A percentile compares a stretch with the other conserved stretches of the same genome.
phyloP scores from a whole-genome alignment of 2,888 invertebrate species.

The Dolomedes plantarius region DNA sequence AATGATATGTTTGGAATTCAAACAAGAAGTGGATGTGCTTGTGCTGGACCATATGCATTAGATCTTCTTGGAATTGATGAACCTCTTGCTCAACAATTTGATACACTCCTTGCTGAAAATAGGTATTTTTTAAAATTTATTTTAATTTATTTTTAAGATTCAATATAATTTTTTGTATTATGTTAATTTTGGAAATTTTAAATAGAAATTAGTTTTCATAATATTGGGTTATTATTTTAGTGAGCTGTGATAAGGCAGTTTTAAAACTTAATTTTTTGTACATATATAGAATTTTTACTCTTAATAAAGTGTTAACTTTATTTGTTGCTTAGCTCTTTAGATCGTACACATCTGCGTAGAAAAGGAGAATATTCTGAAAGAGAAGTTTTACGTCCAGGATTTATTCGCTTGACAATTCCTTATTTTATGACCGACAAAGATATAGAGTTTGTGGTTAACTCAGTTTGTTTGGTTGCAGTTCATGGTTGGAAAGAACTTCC shows the following conservation, averaged over 20 bases:
- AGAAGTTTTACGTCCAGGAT: slow-evolving; percentile 90
- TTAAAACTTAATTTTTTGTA: too few relatives aligned
- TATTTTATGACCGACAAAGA: slow-evolving; percentile 89
- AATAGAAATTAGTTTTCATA: too few relatives aligned
- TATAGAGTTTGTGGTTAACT: slow-evolving; percentile 88
- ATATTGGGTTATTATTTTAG: too few relatives aligned
- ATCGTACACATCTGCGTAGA: slow-evolving; percentile 79
- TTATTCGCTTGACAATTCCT: slow-evolving; percentile 89
- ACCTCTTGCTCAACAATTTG: slow-evolving; percentile 85
- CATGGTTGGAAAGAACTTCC: slow-evolving; percentile 92
- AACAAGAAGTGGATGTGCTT: slow-evolving; percentile 85
- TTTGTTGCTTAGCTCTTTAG: slow-evolving; percentile 79
- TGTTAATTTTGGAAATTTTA: too few relatives aligned
- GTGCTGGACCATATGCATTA: slow-evolving; percentile 89
- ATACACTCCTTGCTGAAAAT: slow-evolving; percentile 83
- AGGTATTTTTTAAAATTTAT: slow-evolving; percentile 77
- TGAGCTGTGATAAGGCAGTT: too few relatives aligned
- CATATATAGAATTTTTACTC: too few relatives aligned
- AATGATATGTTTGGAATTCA: slow-evolving; percentile 96
- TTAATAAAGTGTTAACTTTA: too few relatives aligned
- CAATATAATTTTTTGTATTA: too few relatives aligned
- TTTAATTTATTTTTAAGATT: not conserved
- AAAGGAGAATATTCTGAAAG: slow-evolving; percentile 79
- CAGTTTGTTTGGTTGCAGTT: slow-evolving; percentile 89
- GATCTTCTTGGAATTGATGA: slow-evolving; percentile 89